Percentiles rank a stretch among this genome's conserved stretches.
phyloP scores from a whole-genome alignment of 2,113 vertebrate species.

The Connochaetes taurinus region DNA sequence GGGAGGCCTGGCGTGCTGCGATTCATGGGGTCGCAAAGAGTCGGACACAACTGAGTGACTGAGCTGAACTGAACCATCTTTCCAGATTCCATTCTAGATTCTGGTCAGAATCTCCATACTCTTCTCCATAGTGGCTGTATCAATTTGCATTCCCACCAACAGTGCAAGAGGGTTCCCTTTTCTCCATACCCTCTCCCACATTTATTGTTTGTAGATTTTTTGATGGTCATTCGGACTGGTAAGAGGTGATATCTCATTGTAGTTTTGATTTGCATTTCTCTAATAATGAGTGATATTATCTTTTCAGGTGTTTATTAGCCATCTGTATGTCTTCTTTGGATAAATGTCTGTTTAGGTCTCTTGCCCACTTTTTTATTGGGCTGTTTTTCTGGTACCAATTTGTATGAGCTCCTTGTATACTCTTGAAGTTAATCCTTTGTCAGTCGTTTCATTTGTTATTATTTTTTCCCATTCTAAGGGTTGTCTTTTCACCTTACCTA shows the following conservation, averaged over 20 bases:
- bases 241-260: background rate
- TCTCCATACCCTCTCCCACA: background rate
- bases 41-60: fast-evolving
- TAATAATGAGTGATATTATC: background rate
- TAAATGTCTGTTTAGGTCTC: background rate
- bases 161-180: background rate
- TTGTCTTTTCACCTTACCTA: background rate
- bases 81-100: background rate
- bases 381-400: background rate
- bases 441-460: background rate
- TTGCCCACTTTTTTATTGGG: background rate
- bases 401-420: background rate
- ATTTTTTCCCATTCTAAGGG: background rate
- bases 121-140: background rate
- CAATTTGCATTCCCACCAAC: background rate
- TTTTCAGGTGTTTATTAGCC: background rate
- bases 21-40: too few relatives aligned
- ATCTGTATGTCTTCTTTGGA: background rate
- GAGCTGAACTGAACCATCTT: background rate
- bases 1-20: too few relatives aligned
- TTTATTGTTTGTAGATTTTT: background rate
- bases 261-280: background rate
- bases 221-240: background rate
- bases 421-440: background rate
- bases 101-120: background rate